phyloP scores from a whole-genome alignment of 2,888 invertebrate species.

The Amphiduros pacificus region DNA sequence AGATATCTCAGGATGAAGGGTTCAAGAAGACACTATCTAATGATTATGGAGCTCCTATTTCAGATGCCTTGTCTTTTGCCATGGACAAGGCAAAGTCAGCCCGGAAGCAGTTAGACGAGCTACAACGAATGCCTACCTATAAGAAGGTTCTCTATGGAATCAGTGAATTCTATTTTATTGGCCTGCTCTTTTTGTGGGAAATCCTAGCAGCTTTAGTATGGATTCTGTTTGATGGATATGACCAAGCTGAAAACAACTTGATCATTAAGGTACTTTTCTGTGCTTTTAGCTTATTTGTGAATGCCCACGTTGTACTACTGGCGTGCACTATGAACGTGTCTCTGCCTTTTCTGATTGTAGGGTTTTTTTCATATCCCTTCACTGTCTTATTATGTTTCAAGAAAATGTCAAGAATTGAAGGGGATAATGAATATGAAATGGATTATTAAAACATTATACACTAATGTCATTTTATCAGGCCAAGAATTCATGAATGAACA shows the following conservation, averaged over 20 bases:
- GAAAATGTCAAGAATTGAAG: too few species aligned
- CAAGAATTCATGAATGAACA: too few species aligned
- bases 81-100: slow-evolving; percentile 7
- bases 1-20: slow-evolving; percentile 3
- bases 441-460: too few species aligned
- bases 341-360: background rate
- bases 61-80: slow-evolving; percentile 15
- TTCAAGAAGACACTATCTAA: slow-evolving; percentile 8
- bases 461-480: too few species aligned
- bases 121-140: slow-evolving; percentile 1
- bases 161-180: slow-evolving; percentile 7
- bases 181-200: slow-evolving; percentile 17
- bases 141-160: slow-evolving; percentile 19
- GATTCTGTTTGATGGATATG: too few species aligned
- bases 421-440: too few species aligned
- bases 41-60: slow-evolving; percentile 16
- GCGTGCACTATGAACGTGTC: background rate
- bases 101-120: slow-evolving; percentile 8
- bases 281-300: background rate
- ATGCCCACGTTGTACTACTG: slow-evolving; percentile 1
- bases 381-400: background rate
- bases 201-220: too few species aligned
- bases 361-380: slow-evolving; percentile 5
- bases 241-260: too few species aligned
- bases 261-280: too few species aligned